Percentiles rank a stretch among this genome's conserved stretches.
phyloP scores from a whole-genome alignment of 2,888 invertebrate genomes.

The Resseliella maxima region DNA sequence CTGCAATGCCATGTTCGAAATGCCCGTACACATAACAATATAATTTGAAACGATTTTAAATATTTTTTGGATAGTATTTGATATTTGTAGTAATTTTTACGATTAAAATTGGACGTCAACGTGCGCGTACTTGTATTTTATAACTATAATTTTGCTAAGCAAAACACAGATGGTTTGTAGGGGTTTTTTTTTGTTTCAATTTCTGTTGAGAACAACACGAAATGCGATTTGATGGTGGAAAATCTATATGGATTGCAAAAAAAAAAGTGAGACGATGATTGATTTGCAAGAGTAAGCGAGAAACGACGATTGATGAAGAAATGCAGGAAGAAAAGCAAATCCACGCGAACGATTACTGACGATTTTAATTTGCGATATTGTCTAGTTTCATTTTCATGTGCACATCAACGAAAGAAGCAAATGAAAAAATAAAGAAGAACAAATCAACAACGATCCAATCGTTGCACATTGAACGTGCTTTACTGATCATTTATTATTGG shows the following conservation, averaged over 20 bases:
- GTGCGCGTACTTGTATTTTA: not conserved
- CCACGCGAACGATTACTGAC: slow-evolving; percentile 18
- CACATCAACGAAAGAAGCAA: not conserved
- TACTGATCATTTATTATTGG: slow-evolving; percentile 49
- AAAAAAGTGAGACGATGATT: not conserved
- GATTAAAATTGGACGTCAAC: not conserved
- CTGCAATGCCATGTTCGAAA: not conserved
- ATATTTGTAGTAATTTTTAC: slow-evolving; percentile 42
- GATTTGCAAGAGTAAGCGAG: not conserved
- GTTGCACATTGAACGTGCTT: not conserved
- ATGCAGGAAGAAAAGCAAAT: slow-evolving; percentile 8
- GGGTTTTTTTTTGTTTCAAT: not conserved
- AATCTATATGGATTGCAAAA: not conserved
- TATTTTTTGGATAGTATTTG: slow-evolving; percentile 15
- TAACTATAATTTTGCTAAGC: slow-evolving; percentile 3
- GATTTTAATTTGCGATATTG: slow-evolving; percentile 51
- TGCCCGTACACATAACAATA: slow-evolving; percentile 26
- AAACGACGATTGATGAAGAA: not conserved
- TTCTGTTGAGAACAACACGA: no score
- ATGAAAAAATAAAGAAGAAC: not conserved
- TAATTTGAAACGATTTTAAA: slow-evolving; percentile 51
- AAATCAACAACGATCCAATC: slow-evolving; percentile 24
- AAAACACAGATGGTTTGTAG: not conserved
- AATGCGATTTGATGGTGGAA: not conserved
- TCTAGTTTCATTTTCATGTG: slow-evolving; percentile 47